Evolutionary conservation across 2,888 invertebrate species (phyloP).

Genomic region (Formica aserva): DNA sequence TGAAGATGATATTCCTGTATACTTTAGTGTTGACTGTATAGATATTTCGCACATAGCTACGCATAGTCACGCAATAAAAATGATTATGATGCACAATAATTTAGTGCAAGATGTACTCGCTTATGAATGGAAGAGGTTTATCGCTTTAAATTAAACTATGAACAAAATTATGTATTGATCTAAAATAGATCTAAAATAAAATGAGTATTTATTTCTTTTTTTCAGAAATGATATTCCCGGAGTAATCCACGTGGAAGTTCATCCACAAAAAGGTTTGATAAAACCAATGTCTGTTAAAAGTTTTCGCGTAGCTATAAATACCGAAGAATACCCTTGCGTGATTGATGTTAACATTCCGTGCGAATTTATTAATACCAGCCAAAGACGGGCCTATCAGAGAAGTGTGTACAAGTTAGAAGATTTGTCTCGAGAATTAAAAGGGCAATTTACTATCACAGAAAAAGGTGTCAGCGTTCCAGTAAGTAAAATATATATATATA

Average conservation of each 20-base stretch:
- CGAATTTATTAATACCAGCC: constrained; percentile 83
- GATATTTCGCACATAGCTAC: constrained; percentile 79
- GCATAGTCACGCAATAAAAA: constrained; percentile 79
- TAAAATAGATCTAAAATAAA: background rate
- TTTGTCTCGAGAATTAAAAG: constrained; percentile 76
- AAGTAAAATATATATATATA: constrained; percentile 51
- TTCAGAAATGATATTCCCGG: constrained; percentile 79
- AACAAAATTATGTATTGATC: background rate
- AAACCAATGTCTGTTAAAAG: constrained; percentile 82
- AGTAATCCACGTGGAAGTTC: constrained; percentile 75
- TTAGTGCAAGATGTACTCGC: constrained; percentile 80
- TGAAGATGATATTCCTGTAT: constrained; percentile 62
- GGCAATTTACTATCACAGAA: constrained; percentile 85
- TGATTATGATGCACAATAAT: constrained; percentile 85
- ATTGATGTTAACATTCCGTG: constrained; percentile 81
- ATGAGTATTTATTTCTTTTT: constrained; percentile 4
- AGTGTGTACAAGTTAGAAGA: constrained; percentile 76
- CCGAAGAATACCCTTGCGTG: constrained; percentile 81
- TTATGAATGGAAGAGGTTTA: constrained; percentile 84
- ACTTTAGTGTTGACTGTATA: constrained; percentile 83
- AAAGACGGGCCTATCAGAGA: constrained; percentile 81
- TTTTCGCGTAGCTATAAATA: constrained; percentile 81
- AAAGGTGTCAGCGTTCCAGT: constrained; percentile 82
- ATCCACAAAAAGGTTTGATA: constrained; percentile 82
- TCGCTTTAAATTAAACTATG: background rate